Base-by-base conservation (phyloP, 2,888 invertebrate species). In the Boloria selene region DNA sequence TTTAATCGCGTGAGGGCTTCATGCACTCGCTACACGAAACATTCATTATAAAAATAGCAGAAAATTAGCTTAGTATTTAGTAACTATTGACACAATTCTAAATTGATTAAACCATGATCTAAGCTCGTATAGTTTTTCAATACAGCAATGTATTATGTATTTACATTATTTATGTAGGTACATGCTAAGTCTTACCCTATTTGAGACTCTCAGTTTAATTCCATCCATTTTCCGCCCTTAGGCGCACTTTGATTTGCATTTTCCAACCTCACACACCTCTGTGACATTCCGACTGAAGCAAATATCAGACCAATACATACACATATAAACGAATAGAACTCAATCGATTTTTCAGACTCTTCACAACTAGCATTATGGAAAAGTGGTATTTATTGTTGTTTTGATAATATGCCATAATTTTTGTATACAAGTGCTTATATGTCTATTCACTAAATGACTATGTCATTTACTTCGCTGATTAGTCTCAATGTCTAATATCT, bases 11-110 rank as follows among this genome's bases (percentile, higher is more conserved):
- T 54, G 49, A 49, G 53, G 45, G 47, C 18, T 59, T 59, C 49
- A 59, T 59, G 59, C 49, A 59, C 31, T 47, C 47, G 47, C 17
- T 59, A 47, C 59, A 59, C 49, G 59, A 59, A 59, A 49, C 16
- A 58, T 47, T 47, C 47, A 31, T 59, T 59, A n/a, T n/a, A 59
- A 59, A 59, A 59, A 38, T 26, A 50, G 49, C 49, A 38, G 38
- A 50, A 59, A 38, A 31, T 38, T 38, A 50, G 31, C 47, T 49
- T 49, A 47, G 47, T 31, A n/a, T 55, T 45, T 22, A 44, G 44
- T 44, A n/a, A 45, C 45, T 45, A 4, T 26, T 49, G 38, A 49
- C 31, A 31, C 31, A 59, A 31, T 47, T 16, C 26, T 22, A 16
- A 45, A 47, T 45, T 26, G n/a, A 7, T 38, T 10, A 10, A 10